phyloP scores from a whole-genome alignment of 2,797 vertebrate species.

The Spondyliosoma cantharus region DNA sequence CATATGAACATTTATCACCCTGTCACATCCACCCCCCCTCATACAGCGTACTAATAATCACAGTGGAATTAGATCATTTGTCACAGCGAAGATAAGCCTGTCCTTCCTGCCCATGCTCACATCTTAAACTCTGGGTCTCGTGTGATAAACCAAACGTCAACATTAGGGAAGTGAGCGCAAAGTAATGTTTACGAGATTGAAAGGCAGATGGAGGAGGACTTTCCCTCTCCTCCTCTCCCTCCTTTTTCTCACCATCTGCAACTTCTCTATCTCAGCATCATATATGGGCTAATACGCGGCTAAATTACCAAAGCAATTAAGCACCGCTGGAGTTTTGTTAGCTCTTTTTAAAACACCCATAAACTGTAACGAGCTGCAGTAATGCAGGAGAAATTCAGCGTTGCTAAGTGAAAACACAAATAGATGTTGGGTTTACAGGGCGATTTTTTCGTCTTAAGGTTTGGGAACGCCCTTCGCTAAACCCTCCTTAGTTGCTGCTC shows the following conservation, averaged over 20 bases:
- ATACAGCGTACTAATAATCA: constrained; percentile 26
- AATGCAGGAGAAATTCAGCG: constrained; percentile 28
- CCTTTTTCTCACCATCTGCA: constrained; percentile 31
- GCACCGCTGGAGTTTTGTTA: constrained; percentile 2
- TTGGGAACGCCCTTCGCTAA: constrained; percentile 1
- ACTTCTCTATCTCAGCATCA: neutral
- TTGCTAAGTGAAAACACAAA: constrained; percentile 31
- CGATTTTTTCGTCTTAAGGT: constrained; percentile 7
- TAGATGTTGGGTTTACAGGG: constrained; percentile 23
- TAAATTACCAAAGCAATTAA: constrained; percentile 29
- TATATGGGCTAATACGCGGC: neutral
- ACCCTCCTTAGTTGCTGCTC: neutral
- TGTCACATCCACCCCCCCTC: constrained; percentile 42
- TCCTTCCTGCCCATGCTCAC: neutral
- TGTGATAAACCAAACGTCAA: constrained; percentile 8
- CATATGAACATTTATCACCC: constrained; percentile 42
- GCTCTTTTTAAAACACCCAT: constrained; percentile 45
- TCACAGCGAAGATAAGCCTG: constrained; percentile 35
- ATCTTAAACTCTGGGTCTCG: constrained; percentile 6
- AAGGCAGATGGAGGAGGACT: neutral
- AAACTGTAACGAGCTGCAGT: constrained; percentile 42
- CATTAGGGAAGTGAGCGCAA: constrained; percentile 10
- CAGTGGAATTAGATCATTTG: constrained; percentile 37
- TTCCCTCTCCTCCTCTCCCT: neutral
- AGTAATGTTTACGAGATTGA: constrained; percentile 27